Conservation (phyloP, 1,140 invertebrate species). For the Zaprionus inermis region DNA sequence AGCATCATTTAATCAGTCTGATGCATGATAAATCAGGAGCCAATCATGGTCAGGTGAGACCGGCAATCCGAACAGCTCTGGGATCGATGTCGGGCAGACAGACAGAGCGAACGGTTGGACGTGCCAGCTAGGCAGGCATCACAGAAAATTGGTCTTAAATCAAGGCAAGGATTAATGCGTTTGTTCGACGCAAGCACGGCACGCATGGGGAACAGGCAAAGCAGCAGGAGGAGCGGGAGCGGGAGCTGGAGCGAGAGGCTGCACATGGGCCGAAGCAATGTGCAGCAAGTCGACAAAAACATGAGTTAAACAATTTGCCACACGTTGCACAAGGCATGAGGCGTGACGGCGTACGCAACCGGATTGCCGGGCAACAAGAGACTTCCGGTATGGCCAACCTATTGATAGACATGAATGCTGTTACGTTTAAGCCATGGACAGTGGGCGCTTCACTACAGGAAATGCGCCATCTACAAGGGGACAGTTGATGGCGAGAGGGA, state of each 20-base stretch:
- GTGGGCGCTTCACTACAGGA: conserved; percentile 90
- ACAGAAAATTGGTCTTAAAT: conserved; percentile 74
- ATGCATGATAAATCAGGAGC: conserved; percentile 75
- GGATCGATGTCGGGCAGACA: conserved; percentile 14
- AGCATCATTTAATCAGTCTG: conserved; percentile 75
- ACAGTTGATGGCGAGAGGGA: conserved; percentile 86
- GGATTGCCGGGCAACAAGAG: conserved; percentile 89
- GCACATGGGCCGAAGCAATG: conserved; percentile 27
- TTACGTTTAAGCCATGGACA: conserved; percentile 88
- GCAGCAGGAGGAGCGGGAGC: too few relatives aligned
- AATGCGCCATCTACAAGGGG: conserved; percentile 90
- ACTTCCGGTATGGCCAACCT: conserved; percentile 90
- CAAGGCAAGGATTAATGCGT: conserved; percentile 80
- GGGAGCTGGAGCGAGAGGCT: conserved; percentile 13
- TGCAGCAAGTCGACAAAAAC: conserved; percentile 62
- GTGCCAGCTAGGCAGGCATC: conserved; percentile 40
- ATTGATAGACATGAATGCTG: conserved; percentile 89
- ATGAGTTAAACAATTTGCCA: conserved; percentile 86
- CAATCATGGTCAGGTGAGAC: conserved; percentile 46
- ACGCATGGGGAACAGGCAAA: conserved; percentile 11
- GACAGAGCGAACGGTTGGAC: background rate
- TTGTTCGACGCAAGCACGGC: conserved; percentile 25
- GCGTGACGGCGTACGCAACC: conserved; percentile 89
- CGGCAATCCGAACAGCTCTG: conserved; percentile 9
- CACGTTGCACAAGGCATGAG: conserved; percentile 88